A percentile compares a stretch with the other conserved stretches of the same genome.
Evolutionary conservation across 2,888 invertebrate genomes (phyloP).

Genomic region (Stegophylla sp.): DNA sequence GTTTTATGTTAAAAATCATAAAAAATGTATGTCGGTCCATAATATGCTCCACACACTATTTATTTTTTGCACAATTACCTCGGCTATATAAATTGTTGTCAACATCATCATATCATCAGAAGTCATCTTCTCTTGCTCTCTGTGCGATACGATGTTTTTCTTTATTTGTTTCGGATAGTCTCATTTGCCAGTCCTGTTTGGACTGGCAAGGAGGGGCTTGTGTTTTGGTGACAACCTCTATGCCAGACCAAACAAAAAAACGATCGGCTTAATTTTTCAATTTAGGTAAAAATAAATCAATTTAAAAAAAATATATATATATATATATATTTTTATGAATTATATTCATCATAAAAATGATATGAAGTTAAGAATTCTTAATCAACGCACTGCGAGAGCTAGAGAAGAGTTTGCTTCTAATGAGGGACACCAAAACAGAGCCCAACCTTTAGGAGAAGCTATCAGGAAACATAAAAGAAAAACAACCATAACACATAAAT

Average conservation of each 20-base stretch:
- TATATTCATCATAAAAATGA: constrained; percentile 14
- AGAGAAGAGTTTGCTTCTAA: constrained; percentile 61
- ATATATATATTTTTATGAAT: constrained; percentile 35
- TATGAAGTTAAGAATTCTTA: constrained; percentile 55
- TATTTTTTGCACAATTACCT: constrained; percentile 33
- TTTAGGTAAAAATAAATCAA: constrained; percentile 20
- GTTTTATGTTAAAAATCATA: too few species aligned
- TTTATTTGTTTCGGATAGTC: constrained; percentile 60
- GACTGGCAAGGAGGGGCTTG: constrained; percentile 74
- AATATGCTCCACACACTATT: too few species aligned
- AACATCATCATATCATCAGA: constrained; percentile 48
- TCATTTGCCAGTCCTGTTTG: constrained; percentile 72
- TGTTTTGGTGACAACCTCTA: constrained; percentile 71
- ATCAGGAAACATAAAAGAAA: constrained; percentile 60
- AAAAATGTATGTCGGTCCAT: too few species aligned
- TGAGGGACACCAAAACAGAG: constrained; percentile 70
- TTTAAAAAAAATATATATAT: constrained; percentile 61
- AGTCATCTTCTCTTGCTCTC: constrained; percentile 63
- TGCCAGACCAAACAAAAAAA: constrained; percentile 68
- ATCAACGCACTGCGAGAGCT: constrained; percentile 68
- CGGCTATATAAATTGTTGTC: constrained; percentile 13
- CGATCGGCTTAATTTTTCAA: constrained; percentile 60
- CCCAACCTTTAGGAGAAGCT: constrained; percentile 66
- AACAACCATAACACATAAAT: constrained; percentile 58
- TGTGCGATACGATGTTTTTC: constrained; percentile 64